A percentile compares a stretch with the other conserved stretches of the same genome.
phyloP scores from a whole-genome alignment of 2,113 vertebrate genomes.

The Clarias magur region DNA sequence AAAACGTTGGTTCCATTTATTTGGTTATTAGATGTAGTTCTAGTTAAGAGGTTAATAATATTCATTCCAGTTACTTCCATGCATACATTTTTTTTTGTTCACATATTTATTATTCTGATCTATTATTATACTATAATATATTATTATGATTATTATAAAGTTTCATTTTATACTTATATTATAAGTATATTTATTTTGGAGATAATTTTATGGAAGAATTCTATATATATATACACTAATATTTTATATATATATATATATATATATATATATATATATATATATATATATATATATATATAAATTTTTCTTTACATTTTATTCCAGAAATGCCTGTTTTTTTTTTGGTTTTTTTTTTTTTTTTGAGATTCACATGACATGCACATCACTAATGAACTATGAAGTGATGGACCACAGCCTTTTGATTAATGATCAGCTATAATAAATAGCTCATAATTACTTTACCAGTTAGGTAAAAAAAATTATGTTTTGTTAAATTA shows the following conservation, averaged over 20 bases:
- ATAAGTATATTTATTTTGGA: no score
- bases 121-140: background rate
- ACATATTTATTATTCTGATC: background rate
- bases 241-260: no score
- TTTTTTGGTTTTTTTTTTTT: background rate
- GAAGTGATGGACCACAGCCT: background rate
- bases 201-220: no score
- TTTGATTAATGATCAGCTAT: background rate
- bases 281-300: no score
- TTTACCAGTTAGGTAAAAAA: background rate
- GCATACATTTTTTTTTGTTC: background rate
- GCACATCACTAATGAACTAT: background rate
- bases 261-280: no score
- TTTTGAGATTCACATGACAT: background rate
- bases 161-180: background rate
- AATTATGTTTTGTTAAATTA: background rate
- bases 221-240: no score
- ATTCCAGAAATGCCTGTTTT: no score
- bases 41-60: background rate
- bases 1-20: background rate
- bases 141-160: no score
- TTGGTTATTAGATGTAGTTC: background rate
- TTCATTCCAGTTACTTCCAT: background rate
- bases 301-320: no score
- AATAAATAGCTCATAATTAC: background rate